Conservation (phyloP, 2,797 vertebrate species). For the Myripristis murdjan region DNA sequence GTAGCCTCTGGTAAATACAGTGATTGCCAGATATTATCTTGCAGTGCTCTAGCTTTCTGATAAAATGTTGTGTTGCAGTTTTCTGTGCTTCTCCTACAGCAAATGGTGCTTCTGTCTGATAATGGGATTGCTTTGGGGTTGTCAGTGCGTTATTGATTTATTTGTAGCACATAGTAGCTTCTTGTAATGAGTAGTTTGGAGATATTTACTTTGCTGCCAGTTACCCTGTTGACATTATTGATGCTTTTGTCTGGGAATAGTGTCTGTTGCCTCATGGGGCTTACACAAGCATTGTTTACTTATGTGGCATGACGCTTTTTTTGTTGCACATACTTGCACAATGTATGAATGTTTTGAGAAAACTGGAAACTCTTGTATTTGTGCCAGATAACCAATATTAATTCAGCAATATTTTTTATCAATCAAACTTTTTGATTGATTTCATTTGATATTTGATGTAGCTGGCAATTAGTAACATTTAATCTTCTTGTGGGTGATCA, state of each 20-base stretch:
- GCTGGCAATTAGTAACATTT: neutral
- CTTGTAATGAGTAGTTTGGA: neutral
- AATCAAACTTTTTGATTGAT: neutral
- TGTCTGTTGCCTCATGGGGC: neutral
- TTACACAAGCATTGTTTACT: neutral
- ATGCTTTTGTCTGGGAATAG: slow-evolving; percentile 8
- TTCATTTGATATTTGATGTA: neutral
- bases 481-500: neutral
- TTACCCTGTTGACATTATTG: neutral
- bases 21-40: neutral
- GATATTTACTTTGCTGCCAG: neutral
- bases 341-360: neutral
- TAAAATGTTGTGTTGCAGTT: neutral
- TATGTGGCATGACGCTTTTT: slow-evolving; percentile 1
- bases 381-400: neutral
- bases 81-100: slow-evolving; percentile 10
- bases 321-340: neutral
- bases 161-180: neutral
- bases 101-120: slow-evolving; percentile 3
- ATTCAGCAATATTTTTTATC: neutral
- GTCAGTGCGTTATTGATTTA: slow-evolving; percentile 6
- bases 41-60: neutral
- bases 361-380: neutral
- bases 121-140: neutral
- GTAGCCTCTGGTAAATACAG: neutral